Percentiles rank a stretch among this genome's conserved stretches.
Conservation (phyloP, 2,113 vertebrate species). For the Alectura lathami region DNA sequence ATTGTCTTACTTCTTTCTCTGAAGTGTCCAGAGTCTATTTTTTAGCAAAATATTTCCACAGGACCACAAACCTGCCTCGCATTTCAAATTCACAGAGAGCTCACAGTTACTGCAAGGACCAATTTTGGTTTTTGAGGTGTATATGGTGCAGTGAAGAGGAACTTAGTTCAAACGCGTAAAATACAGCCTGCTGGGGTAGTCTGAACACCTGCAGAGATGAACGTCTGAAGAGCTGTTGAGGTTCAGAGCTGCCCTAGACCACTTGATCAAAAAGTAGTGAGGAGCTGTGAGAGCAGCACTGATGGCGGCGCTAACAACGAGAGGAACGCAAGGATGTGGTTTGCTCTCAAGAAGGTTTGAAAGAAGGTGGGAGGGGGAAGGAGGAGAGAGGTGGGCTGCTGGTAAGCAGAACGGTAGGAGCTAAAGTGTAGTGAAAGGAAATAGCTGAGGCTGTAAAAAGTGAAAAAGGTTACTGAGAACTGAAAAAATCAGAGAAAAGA, state of each 20-base stretch:
- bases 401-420: neutral
- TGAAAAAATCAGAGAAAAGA: neutral
- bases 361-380: constrained; percentile 38
- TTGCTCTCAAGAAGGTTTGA: constrained; percentile 44
- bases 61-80: neutral
- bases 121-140: neutral
- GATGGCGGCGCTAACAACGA: constrained; percentile 1
- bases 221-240: neutral
- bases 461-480: constrained; percentile 38
- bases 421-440: neutral
- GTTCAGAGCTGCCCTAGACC: neutral
- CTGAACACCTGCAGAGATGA: constrained; percentile 2
- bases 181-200: neutral
- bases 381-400: constrained; percentile 51
- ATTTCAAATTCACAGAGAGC: neutral
- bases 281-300: neutral
- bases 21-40: neutral
- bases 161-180: neutral
- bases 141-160: neutral
- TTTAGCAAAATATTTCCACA: neutral
- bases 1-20: neutral
- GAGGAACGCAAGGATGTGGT: constrained; percentile 58
- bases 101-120: neutral
- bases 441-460: constrained; percentile 22
- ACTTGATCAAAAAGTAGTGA: constrained; percentile 3